Base-by-base conservation (phyloP, 2,888 invertebrate genomes). In the Harpagoxenus sublaevis region DNA sequence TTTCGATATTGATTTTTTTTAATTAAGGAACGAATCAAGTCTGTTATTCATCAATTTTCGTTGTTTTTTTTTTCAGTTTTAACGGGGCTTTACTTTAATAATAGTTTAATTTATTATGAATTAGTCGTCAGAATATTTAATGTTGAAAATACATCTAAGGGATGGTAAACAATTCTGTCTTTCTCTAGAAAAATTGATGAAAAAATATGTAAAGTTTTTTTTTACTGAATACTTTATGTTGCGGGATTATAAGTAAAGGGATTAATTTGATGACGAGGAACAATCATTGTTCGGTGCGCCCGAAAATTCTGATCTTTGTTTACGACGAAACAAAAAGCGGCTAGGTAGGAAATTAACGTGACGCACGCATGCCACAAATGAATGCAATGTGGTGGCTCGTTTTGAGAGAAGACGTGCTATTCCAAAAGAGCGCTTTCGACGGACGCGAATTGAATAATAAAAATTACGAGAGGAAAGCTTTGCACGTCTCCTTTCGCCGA, bases 301-400 rank as follows among this genome's bases (percentile, higher is more conserved):
- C 84, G 79, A 87, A 63, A 39, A 63, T 39, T 39, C 87, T 90
- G 88, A 90, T 91, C 89, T 88, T 87, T 87, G 86, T 90, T 92
- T 88, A 88, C 89, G 77, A 86, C 84, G 87, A 91, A 90, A 89
- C 87, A 88, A 84, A 88, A 84, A 70, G 85, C 74, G 82, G 85
- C 79, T 68, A 86, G 82, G 87, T 68, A 86, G 82, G 87, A 89
- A 91, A 86, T 90, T 91, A 88, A 87, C 87, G 87, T 89, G 89
- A 88, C 85, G n/a, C n/a, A 85, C 84, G 79, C 83, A 81, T 79
- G 71, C 63, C 70, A 28, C 48, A 60, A 31, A 63, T 71, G 51
- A 51, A 84, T 23, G 53, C 63, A 53, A 74, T 35, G 73, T 35
- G 28, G 74, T 66, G 74, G 74, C 73, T 81, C 66, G 63, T 84